Conservation (phyloP, 2,113 vertebrate genomes). For the Neolamprologus longior region DNA sequence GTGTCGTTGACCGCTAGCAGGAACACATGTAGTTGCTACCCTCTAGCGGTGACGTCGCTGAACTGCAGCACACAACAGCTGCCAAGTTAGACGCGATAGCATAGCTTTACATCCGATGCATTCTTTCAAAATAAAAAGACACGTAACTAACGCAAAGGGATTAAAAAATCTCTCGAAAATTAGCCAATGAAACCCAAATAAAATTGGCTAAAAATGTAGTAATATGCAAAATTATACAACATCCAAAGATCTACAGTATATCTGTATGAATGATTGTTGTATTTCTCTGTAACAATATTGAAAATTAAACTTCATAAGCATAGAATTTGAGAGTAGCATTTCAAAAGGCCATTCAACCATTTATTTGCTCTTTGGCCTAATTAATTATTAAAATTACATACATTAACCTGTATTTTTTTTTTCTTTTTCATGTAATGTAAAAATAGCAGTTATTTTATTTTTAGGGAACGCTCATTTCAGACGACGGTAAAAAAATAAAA, state of each 20-base stretch:
- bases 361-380: background rate
- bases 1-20: background rate
- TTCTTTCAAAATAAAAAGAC: background rate
- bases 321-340: background rate
- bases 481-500: background rate
- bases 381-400: background rate
- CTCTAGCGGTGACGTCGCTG: accelerated
- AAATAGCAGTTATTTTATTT: background rate
- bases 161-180: background rate
- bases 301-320: background rate
- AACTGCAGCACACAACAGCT: background rate
- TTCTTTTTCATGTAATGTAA: background rate
- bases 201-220: background rate
- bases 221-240: background rate
- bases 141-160: background rate
- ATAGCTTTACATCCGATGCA: background rate
- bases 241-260: background rate
- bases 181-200: background rate
- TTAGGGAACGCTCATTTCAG: background rate
- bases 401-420: background rate
- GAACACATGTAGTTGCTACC: background rate
- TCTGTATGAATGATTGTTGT: background rate
- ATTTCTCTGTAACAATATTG: background rate
- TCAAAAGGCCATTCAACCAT: background rate
- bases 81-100: background rate